phyloP scores from a whole-genome alignment of 2,113 vertebrate genomes.

The Pogona vitticeps region DNA sequence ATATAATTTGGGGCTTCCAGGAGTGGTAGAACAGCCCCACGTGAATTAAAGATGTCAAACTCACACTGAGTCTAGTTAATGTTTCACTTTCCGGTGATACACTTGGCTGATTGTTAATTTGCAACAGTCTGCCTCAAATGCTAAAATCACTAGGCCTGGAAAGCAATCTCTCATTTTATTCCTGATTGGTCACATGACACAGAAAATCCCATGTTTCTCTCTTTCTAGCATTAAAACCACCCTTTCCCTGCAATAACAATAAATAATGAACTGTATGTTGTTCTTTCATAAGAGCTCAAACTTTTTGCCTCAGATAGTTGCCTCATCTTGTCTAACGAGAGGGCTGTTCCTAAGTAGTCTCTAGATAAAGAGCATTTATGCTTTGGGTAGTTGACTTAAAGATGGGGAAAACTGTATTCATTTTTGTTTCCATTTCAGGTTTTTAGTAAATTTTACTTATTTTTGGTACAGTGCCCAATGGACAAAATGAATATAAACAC shows the following conservation, averaged over 20 bases:
- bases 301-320: too few species aligned
- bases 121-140: background rate
- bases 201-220: too few species aligned
- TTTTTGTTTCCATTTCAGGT: background rate
- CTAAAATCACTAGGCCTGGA: background rate
- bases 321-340: too few species aligned
- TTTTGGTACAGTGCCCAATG: conserved; percentile 42
- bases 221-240: too few species aligned
- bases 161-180: background rate
- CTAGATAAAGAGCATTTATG: background rate
- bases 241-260: too few species aligned
- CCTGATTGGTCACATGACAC: too few species aligned
- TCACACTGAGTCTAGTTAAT: background rate
- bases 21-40: background rate
- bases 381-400: background rate
- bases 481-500: background rate
- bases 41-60: too few species aligned
- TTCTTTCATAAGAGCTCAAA: too few species aligned
- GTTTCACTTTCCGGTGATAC: background rate
- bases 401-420: background rate
- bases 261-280: too few species aligned
- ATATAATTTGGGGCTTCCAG: background rate
- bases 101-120: background rate
- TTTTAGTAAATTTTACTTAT: conserved; percentile 7
- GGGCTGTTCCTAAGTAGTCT: too few species aligned